Evolutionary conservation across 2,797 vertebrate genomes (phyloP).

Genomic region (Yasuhikotakia modesta): DNA sequence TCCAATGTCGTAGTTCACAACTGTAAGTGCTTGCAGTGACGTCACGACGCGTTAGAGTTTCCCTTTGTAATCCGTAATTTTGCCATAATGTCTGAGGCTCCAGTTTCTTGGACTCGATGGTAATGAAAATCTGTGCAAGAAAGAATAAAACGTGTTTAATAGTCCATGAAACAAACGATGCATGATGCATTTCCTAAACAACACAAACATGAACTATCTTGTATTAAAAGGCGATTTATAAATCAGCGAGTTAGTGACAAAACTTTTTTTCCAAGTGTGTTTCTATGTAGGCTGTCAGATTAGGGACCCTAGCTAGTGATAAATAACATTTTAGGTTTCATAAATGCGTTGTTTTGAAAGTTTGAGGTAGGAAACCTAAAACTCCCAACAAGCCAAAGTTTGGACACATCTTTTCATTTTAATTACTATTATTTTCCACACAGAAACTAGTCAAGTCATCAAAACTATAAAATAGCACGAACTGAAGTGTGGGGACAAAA

Average conservation of each 20-base stretch:
- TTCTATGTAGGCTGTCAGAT: neutral
- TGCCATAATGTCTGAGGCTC: constrained; percentile 11
- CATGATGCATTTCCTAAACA: neutral
- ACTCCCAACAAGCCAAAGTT: neutral
- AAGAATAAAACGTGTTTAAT: neutral
- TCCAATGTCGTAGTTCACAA: constrained; percentile 78
- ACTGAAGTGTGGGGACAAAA: neutral
- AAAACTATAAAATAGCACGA: neutral
- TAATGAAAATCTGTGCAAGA: constrained; percentile 26
- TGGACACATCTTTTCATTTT: neutral
- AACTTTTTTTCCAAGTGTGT: no score
- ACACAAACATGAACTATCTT: no score
- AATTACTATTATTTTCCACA: no score
- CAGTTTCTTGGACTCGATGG: constrained; percentile 13
- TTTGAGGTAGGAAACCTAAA: no score
- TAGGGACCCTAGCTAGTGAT: neutral
- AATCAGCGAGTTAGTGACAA: no score
- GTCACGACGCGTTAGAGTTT: constrained; percentile 57
- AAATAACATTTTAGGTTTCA: neutral
- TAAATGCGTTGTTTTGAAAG: no score
- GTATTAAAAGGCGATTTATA: no score
- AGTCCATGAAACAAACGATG: neutral
- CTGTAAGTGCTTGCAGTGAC: constrained; percentile 88
- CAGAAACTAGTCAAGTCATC: neutral
- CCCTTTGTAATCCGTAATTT: constrained; percentile 50